Conservation (phyloP, 1,140 invertebrate species). For the Drosophila jambulina region DNA sequence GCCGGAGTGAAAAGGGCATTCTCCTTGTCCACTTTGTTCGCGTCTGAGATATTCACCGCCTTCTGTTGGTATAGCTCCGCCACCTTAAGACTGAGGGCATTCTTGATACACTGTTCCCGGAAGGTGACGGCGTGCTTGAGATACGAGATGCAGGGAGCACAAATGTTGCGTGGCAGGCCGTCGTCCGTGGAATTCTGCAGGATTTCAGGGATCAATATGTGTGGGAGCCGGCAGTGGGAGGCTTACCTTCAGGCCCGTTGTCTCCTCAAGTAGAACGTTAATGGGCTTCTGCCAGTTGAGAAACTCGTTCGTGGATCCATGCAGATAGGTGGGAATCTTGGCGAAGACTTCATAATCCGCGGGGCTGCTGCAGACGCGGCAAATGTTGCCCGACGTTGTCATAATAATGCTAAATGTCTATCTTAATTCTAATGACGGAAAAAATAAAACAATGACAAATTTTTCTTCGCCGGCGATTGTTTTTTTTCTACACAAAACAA, state of each 20-base stretch:
- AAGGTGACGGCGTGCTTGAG: conserved; percentile 82
- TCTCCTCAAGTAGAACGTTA: conserved; percentile 73
- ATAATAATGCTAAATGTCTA: conserved; percentile 42
- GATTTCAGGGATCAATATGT: background rate
- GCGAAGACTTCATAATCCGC: conserved; percentile 80
- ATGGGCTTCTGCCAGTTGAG: conserved; percentile 81
- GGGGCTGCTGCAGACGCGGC: conserved; percentile 79
- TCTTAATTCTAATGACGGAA: conserved; percentile 34
- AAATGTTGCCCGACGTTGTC: conserved; percentile 76
- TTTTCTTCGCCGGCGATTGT: conserved; percentile 12
- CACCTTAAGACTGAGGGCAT: conserved; percentile 72
- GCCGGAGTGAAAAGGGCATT: conserved; percentile 60
- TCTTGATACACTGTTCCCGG: conserved; percentile 77
- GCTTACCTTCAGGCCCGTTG: conserved; percentile 74
- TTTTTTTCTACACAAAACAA: conserved; percentile 3
- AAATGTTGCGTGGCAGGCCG: conserved; percentile 70
- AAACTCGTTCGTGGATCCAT: conserved; percentile 78
- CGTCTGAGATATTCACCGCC: conserved; percentile 23
- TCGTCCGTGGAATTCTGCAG: conserved; percentile 69
- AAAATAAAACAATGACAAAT: conserved; percentile 12
- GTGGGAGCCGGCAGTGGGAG: no score
- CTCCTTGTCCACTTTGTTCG: conserved; percentile 57
- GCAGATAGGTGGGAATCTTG: conserved; percentile 81
- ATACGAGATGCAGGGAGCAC: conserved; percentile 81
- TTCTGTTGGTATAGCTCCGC: conserved; percentile 64